Conservation (phyloP, 2,888 invertebrate species). For the Andricus quercusramuli region DNA sequence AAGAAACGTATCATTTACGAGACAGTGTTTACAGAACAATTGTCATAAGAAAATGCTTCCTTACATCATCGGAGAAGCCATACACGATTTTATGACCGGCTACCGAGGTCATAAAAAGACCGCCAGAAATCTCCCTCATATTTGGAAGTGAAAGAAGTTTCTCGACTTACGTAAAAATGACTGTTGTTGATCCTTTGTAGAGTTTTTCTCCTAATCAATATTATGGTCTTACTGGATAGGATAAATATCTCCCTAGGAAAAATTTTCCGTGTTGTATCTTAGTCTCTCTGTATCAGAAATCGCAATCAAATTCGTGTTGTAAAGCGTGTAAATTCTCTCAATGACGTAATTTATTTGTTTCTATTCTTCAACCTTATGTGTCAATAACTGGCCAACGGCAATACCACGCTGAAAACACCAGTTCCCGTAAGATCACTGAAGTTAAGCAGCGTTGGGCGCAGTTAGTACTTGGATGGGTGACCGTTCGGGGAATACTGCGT, state of each 20-base stretch:
- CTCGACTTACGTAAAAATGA: not conserved
- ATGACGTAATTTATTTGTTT: not conserved
- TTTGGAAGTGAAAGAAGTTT: not conserved
- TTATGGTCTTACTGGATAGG: too few species aligned
- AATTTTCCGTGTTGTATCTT: not conserved
- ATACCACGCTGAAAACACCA: too few species aligned
- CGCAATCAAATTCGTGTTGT: not conserved
- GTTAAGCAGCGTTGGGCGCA: too few species aligned
- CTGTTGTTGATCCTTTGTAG: not conserved
- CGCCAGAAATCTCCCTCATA: not conserved
- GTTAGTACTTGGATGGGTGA: too few species aligned
- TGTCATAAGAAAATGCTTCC: conserved; percentile 7
- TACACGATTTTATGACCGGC: conserved; percentile 21
- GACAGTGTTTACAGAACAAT: not conserved
- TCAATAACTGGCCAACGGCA: too few species aligned
- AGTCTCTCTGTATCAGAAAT: not conserved
- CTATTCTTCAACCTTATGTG: too few species aligned
- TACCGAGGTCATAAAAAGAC: conserved; percentile 5
- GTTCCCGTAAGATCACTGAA: too few species aligned
- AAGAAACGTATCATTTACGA: not conserved
- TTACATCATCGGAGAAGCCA: conserved; percentile 20
- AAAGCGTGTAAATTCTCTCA: not conserved
- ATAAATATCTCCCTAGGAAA: not conserved
- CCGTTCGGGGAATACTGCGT: too few species aligned
- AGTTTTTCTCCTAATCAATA: not conserved